phyloP scores from a whole-genome alignment of 2,888 invertebrate genomes.

The Aphidoletes aphidimyza region DNA sequence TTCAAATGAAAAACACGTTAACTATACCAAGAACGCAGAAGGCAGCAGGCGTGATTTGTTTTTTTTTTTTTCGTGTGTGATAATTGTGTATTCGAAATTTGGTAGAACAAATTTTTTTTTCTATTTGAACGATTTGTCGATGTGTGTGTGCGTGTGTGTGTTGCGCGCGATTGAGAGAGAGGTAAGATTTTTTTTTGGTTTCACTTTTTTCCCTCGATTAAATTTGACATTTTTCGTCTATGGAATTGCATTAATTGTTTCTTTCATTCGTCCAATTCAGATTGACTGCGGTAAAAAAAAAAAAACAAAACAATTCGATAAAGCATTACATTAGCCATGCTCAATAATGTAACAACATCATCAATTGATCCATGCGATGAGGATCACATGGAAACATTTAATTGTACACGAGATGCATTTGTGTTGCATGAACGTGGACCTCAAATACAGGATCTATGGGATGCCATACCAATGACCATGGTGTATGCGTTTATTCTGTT shows the following conservation, averaged over 20 bases:
- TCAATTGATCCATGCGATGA: background rate
- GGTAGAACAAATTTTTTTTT: background rate
- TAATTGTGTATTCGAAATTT: constrained; percentile 11
- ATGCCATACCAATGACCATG: constrained; percentile 71
- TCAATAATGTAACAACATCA: background rate
- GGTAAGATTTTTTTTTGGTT: too few relatives aligned
- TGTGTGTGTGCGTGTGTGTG: too few relatives aligned
- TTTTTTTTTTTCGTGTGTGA: too few relatives aligned
- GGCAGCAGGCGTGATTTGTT: too few relatives aligned
- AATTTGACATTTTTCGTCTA: too few relatives aligned
- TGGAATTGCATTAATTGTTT: too few relatives aligned
- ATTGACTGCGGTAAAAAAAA: too few relatives aligned
- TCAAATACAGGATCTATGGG: constrained; percentile 70
- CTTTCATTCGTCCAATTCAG: too few relatives aligned
- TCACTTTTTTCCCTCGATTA: too few relatives aligned
- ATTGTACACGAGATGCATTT: constrained; percentile 73
- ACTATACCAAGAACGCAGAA: background rate
- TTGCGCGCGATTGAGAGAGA: too few relatives aligned
- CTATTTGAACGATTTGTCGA: too few relatives aligned
- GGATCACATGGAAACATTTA: constrained; percentile 63
- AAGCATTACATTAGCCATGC: background rate
- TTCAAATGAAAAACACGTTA: constrained; percentile 20
- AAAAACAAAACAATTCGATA: too few relatives aligned
- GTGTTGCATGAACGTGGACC: constrained; percentile 72
- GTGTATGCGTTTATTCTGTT: constrained; percentile 82